phyloP scores from a whole-genome alignment of 2,888 invertebrate genomes.

The Tubulanus polymorphus region DNA sequence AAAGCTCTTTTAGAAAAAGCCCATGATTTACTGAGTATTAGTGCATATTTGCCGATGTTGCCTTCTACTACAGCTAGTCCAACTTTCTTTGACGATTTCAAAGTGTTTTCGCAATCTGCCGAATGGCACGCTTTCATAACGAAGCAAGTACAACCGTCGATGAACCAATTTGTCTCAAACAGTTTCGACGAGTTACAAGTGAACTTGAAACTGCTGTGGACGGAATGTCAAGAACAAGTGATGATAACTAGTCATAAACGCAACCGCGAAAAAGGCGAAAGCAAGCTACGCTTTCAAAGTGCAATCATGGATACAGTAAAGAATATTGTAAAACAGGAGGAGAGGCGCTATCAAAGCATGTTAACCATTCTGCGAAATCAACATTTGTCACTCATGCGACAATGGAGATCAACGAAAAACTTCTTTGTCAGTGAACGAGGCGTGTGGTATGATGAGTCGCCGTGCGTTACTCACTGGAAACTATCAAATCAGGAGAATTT shows the following conservation, averaged over 20 bases:
- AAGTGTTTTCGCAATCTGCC: constrained; percentile 58
- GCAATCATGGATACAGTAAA: constrained; percentile 59
- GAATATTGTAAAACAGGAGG: constrained; percentile 57
- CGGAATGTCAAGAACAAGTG: constrained; percentile 62
- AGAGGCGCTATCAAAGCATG: constrained; percentile 56
- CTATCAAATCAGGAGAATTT: constrained; percentile 63
- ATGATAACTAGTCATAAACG: constrained; percentile 60
- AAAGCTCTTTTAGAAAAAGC: constrained; percentile 62
- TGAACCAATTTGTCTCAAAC: constrained; percentile 58
- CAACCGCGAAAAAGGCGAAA: constrained; percentile 59
- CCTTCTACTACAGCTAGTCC: constrained; percentile 59
- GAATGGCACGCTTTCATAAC: constrained; percentile 57
- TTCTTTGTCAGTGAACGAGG: constrained; percentile 58
- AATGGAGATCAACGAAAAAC: constrained; percentile 60
- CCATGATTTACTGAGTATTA: constrained; percentile 43
- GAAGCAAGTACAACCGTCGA: constrained; percentile 56
- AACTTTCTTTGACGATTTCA: constrained; percentile 63
- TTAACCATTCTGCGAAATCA: constrained; percentile 57
- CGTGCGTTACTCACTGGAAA: constrained; percentile 57
- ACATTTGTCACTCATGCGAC: constrained; percentile 56
- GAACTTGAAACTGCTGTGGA: constrained; percentile 60
- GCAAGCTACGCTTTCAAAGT: constrained; percentile 57
- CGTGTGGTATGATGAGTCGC: constrained; percentile 41
- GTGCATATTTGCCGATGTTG: constrained; percentile 47
- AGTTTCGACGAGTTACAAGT: constrained; percentile 50